phyloP scores from a whole-genome alignment of 2,888 invertebrate genomes.

The Tipula vernalis region DNA sequence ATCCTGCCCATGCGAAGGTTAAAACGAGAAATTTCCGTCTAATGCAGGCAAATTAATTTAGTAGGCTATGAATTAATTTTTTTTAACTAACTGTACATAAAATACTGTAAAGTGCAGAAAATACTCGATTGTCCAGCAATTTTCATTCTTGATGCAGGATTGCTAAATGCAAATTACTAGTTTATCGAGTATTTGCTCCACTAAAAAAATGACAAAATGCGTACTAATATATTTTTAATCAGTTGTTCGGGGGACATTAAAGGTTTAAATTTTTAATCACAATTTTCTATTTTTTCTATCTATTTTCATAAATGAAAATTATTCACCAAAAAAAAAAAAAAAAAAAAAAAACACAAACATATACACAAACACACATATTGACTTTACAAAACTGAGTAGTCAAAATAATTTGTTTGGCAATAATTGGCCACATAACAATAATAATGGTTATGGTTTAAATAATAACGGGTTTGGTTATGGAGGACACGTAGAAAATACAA shows the following conservation, averaged over 20 bases:
- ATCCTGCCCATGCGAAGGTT: too few species aligned
- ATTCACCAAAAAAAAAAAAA: not conserved
- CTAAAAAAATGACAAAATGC: not conserved
- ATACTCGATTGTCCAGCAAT: too few species aligned
- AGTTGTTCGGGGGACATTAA: not conserved
- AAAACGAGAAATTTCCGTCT: too few species aligned
- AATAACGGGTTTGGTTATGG: not conserved
- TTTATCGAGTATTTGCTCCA: not conserved
- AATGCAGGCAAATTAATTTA: too few species aligned
- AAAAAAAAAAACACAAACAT: not conserved
- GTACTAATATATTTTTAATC: not conserved
- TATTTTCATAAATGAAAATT: not conserved
- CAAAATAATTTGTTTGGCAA: not conserved
- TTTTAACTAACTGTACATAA: too few species aligned
- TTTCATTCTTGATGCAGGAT: too few species aligned
- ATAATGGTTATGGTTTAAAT: too few species aligned
- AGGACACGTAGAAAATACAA: not conserved
- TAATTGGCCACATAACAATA: not conserved
- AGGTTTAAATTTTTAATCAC: not conserved
- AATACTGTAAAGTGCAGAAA: too few species aligned
- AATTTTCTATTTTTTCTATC: not conserved
- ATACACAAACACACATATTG: not conserved
- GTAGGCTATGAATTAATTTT: too few species aligned
- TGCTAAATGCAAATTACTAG: too few species aligned
- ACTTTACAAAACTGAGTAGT: not conserved